Base-by-base conservation (phyloP, 2,113 vertebrate species). In the Zeus faber region DNA sequence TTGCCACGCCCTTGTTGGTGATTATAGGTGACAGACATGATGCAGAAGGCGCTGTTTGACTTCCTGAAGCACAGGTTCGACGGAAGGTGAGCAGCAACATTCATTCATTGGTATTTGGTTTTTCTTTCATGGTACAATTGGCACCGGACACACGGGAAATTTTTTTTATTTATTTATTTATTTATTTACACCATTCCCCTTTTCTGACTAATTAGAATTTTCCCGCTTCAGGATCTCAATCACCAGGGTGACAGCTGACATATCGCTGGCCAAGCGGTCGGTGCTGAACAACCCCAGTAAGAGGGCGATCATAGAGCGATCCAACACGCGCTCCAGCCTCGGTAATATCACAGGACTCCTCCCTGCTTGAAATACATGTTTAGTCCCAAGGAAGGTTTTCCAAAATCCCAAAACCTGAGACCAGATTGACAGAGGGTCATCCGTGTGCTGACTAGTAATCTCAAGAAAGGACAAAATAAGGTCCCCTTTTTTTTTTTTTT, bases 21-120 rank as follows among this genome's bases (percentile, higher is more conserved):
- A 10, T 43, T 69, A 44, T 85, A 99, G 97, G 96, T 99, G 87
- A 99, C 97, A 72, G 97, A 99, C 84, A 99, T 99, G 97, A 99
- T 99, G 97, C 97, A 99, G 93, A 99, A 99, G 92, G 97, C 97
- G 31, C 92, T 99, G 75, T 99, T 99, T 91, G 97, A 99, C 92
- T 99, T 98, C 91, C 90, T 99, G 85, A 99, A 99, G 91, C 97
- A 99, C 93, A 92, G 95, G 88, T 99, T 99, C 85, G 96, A 99
- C 74, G 96, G 96, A 84, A 99, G 96, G 97, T 99, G 88, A 97
- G 96, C 72, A 14, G 11, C 33, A n/a, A 37, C n/a, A 6, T 37
- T 13, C 33, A 11, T 13, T 33, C 31, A 33, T 8, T 33, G 1
- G 31, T 37, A 11, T n/a, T 37, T 37, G 11, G 2, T 14, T 37